A percentile compares a stretch with the other conserved stretches of the same genome.
phyloP scores from a whole-genome alignment of 2,888 invertebrate genomes.

The Mimumesa dahlbomi region DNA sequence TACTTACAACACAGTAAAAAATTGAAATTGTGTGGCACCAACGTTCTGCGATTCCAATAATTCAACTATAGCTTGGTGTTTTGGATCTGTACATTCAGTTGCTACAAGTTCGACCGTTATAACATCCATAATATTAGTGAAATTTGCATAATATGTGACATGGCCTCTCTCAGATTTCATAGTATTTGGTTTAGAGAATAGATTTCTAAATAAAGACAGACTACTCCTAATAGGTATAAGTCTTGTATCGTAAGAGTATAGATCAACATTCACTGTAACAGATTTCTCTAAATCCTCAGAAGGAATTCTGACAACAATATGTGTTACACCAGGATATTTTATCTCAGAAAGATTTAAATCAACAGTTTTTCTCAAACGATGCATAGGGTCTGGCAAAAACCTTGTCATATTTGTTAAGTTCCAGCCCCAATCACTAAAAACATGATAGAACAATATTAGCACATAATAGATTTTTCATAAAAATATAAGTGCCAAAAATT shows the following conservation, averaged over 20 bases:
- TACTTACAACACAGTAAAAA: conserved; percentile 67
- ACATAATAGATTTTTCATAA: conserved; percentile 73
- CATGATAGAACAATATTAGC: no score
- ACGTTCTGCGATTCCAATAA: conserved; percentile 69
- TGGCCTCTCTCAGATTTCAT: conserved; percentile 57
- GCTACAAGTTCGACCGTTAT: conserved; percentile 66
- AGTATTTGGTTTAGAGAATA: conserved; percentile 42
- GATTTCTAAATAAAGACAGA: conserved; percentile 25
- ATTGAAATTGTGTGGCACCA: conserved; percentile 63
- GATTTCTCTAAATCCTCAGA: conserved; percentile 82
- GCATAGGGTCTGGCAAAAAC: conserved; percentile 81
- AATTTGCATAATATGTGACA: conserved; percentile 66
- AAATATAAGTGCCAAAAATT: no score
- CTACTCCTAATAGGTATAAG: conserved; percentile 35
- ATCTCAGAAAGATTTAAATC: conserved; percentile 85
- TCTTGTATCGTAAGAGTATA: conserved; percentile 56
- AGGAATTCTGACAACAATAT: conserved; percentile 86
- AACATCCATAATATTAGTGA: conserved; percentile 61
- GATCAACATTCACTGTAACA: conserved; percentile 70
- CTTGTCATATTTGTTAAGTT: conserved; percentile 83
- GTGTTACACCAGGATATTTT: conserved; percentile 81
- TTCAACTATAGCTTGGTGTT: conserved; percentile 66
- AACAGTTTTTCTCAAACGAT: conserved; percentile 80
- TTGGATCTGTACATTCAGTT: conserved; percentile 58
- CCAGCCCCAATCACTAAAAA: conserved; percentile 82